Conservation (phyloP, 2,888 invertebrate genomes). For the Limenitis camilla region DNA sequence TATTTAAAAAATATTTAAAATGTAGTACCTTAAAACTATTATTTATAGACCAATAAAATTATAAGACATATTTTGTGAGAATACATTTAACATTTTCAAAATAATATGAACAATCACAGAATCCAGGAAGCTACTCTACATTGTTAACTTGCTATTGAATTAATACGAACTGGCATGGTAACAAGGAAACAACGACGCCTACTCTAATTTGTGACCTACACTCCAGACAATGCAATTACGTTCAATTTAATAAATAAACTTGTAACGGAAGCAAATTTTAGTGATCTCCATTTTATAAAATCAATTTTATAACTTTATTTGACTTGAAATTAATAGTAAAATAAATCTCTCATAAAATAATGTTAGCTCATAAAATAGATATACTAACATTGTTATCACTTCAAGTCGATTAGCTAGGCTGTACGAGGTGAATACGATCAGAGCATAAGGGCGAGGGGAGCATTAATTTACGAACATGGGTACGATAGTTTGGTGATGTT, state of each 20-base stretch:
- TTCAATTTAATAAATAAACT: constrained; percentile 9
- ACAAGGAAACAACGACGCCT: constrained; percentile 15
- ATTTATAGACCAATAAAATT: not conserved
- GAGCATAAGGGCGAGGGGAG: constrained; percentile 36
- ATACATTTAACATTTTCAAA: too few relatives aligned
- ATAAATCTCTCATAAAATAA: too few relatives aligned
- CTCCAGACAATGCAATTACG: not conserved
- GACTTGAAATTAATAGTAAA: too few relatives aligned
- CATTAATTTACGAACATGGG: constrained; percentile 69
- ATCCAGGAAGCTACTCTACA: constrained; percentile 10
- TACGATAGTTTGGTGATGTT: constrained; percentile 25
- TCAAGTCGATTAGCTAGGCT: constrained; percentile 59
- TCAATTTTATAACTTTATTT: not conserved
- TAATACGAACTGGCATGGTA: constrained; percentile 15
- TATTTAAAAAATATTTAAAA: too few relatives aligned
- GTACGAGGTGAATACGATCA: constrained; percentile 42
- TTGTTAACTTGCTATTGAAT: constrained; percentile 13
- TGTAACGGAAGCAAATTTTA: not conserved
- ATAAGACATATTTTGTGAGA: too few relatives aligned
- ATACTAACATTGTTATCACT: constrained; percentile 60
- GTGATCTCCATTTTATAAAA: too few relatives aligned
- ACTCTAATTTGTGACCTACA: constrained; percentile 2
- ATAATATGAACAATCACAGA: not conserved
- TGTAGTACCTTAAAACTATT: too few relatives aligned
- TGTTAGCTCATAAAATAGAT: too few relatives aligned